phyloP scores from a whole-genome alignment of 92 coral and sea anemone genomes.

The Parazoanthus swiftii region DNA sequence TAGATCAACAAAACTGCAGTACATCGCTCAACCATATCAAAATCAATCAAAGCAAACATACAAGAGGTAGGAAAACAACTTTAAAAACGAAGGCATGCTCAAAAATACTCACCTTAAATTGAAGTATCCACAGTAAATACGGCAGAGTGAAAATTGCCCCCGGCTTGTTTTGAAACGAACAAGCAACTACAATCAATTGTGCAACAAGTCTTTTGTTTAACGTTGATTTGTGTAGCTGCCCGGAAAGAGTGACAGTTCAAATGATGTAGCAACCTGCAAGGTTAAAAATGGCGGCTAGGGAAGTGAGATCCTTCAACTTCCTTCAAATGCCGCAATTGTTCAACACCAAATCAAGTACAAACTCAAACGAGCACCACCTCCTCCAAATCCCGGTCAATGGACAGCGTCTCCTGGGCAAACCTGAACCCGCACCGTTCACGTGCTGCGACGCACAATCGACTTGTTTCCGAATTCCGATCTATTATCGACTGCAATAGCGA shows the following conservation, averaged over 20 bases:
- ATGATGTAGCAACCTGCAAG: not conserved
- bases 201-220: not conserved
- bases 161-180: constrained; percentile 8
- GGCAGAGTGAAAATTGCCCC: not conserved
- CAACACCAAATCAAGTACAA: not conserved
- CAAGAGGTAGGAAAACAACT: not conserved
- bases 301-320: not conserved
- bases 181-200: constrained; percentile 13
- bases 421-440: not conserved
- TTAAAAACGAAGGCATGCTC: not conserved
- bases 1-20: not conserved
- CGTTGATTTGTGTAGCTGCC: not conserved
- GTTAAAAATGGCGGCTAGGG: not conserved
- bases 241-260: not conserved
- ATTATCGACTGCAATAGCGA: constrained; percentile 8
- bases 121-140: not conserved
- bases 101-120: not conserved
- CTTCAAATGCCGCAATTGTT: not conserved
- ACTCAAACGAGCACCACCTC: constrained; percentile 8
- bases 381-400: constrained; percentile 25
- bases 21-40: not conserved
- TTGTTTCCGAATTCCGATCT: not conserved
- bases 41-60: not conserved
- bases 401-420: constrained; percentile 32
- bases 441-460: not conserved